Evolutionary conservation across 1,140 invertebrate genomes (phyloP), one percentile per base, ranked within the genome.

Genomic region (Heliconius congener): DNA sequence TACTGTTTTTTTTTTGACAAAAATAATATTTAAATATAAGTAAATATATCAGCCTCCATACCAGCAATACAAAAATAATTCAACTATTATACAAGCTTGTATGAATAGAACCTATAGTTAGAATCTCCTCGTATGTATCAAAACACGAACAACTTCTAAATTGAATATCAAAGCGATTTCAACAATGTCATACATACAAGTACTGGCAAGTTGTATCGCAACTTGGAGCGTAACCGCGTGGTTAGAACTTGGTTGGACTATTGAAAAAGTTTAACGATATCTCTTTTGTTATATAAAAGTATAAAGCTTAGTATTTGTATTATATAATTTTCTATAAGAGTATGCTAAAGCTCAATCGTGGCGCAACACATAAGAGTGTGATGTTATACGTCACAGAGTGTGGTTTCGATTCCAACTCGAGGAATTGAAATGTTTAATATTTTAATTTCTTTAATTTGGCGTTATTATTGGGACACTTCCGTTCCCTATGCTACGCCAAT

Each of bases 161-260:
- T 78, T 72, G 11, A 74, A 70, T 66, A n/a, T 77, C 77, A 81
- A 81, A 80, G 82, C 23, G 81, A 78, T 71, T 16, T 76, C 27
- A 80, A 75, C 34, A 76, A 73, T 73, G 72, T 73, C 72, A 50
- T 73, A 73, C 72, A 66, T 66, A 66, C 23, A 13, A 66, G 60
- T 66, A 66, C 60, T 13, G 60, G 60, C 60, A 73, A 73, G 72
- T 73, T 73, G 72, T 34, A 73, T 50, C 39, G 39, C 11, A 73
- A 50, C 42, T 73, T 46, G 46, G 72, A 73, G 39, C n/a, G 23
- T 66, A 30, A 3, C 23, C 60, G 60, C 60, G 23, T 27, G 60
- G 60, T 66, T 66, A 66, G 60, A 66, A 66, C 23, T 66, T 27
- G 60, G 23, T 66, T 66, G 23, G n/a, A 66, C 60, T 66, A 66